Percentiles rank a stretch among this genome's conserved stretches.
These are phyloP conservation scores for Morpho achilles DNA, from an alignment of 2,888 invertebrate genomes.

Conservation along the genomic window DNA sequence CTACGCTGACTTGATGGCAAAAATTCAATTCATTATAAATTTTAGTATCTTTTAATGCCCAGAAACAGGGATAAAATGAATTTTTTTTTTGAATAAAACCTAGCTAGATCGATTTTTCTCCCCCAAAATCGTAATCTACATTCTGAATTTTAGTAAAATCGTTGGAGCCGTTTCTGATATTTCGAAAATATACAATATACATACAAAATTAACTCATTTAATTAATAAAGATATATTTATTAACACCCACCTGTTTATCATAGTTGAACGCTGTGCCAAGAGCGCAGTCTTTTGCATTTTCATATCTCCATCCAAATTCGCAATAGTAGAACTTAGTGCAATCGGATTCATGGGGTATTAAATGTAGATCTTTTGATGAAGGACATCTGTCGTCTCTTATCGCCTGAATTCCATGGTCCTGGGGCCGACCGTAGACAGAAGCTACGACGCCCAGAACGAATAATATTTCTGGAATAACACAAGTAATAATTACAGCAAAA, in stretches of 20 bases:
- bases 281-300: conserved; percentile 38
- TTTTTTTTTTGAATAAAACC: no score
- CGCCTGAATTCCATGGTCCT: conserved; percentile 30
- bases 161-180: no score
- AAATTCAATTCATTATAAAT: no score
- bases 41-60: no score
- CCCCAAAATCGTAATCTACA: no score
- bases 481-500: no score
- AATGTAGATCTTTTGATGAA: conserved; percentile 35
- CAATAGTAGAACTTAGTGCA: conserved; percentile 66
- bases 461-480: conserved; percentile 36
- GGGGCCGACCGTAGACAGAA: conserved; percentile 33
- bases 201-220: no score
- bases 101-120: no score
- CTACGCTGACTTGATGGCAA: no score
- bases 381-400: conserved; percentile 78
- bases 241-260: conserved; percentile 5
- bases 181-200: no score
- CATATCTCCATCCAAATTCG: conserved; percentile 46
- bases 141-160: no score
- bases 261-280: conserved; percentile 49
- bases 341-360: conserved; percentile 55
- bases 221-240: not conserved
- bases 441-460: conserved; percentile 37
- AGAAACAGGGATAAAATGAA: no score